Evolutionary conservation across 2,113 vertebrate genomes (phyloP).

Genomic region (Myodes glareolus): DNA sequence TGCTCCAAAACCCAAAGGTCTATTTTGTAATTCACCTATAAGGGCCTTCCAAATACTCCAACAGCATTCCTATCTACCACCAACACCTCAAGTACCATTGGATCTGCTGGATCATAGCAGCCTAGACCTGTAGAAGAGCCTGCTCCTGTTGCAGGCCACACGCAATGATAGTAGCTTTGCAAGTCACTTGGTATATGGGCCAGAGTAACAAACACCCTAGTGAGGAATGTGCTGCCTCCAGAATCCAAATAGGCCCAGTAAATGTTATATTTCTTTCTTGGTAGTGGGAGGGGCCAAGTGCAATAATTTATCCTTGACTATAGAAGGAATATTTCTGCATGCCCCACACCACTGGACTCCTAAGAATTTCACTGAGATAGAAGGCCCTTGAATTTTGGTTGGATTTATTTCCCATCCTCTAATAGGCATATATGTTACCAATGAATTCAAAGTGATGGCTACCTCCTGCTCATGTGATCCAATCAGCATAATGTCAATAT

Average conservation of each 20-base stretch:
- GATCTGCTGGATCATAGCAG: background rate
- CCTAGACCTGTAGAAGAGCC: background rate
- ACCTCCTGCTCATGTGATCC: background rate
- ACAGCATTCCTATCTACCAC: background rate
- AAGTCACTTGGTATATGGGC: background rate
- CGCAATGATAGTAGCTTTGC: background rate
- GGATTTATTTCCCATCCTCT: background rate
- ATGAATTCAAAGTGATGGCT: background rate
- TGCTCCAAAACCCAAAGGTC: background rate
- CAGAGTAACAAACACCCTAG: background rate
- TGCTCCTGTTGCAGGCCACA: background rate
- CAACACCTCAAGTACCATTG: background rate
- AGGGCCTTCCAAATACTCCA: background rate
- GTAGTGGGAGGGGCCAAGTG: background rate
- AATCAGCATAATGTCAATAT: background rate
- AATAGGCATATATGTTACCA: background rate
- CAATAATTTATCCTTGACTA: background rate
- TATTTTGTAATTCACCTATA: background rate
- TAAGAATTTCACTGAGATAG: background rate
- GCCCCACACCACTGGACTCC: background rate
- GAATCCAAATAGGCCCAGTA: background rate
- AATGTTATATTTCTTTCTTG: background rate
- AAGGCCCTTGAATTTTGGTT: background rate
- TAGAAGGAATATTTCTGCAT: background rate
- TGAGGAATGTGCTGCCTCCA: background rate